Base-by-base conservation (phyloP, 2,113 vertebrate species). In the Craseonycteris thonglongyai region DNA sequence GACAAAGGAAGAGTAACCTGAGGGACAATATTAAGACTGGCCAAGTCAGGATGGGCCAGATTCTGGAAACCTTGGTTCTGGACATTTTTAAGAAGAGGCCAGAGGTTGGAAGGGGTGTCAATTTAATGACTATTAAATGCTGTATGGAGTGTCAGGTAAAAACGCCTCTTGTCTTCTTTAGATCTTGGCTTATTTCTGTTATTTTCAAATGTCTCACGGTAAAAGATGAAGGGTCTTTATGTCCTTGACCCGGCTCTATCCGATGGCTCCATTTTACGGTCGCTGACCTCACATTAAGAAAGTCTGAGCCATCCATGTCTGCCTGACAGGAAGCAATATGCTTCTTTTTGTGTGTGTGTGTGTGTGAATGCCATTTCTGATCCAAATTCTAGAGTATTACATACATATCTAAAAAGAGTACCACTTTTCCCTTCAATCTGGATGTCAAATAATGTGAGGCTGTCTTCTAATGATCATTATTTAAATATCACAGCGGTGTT, bases 371-470 rank as follows among this genome's bases (percentile, higher is more conserved):
- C 40, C 93, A 95, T 56, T 85, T 95, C 72, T 94, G 84, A 93
- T 92, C 76, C 49, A 97, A 96, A 96, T 96, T 94, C 95, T 96
- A 96, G 95, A 84, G 92, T 93, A 96, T 93, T 94, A 75, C 11
- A 81, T 15, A 51, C 6, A 40, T 42, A 66, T 26, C n/a, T 30
- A 75, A 30, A 82, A 91, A 92, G 85, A 93, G 93, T 47, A 63
- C 90, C 80, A 96, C 71, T 95, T 96, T 95, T 49, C 96, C 75
- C 81, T 97, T 97, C 96, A 96, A 95, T 93, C 88, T 94, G 61
- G 85, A 79, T 92, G 93, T 95, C 84, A 83, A 94, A 69, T 93
- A 88, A 95, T 92, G 75, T 86, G 71, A 93, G 63, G 95, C 63
- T 92, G 95, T 93, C 93, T 80, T 56, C 84, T 97, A 95, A 97